Base-by-base conservation (phyloP, 2,797 vertebrate species). In the Podarcis lilfordi region DNA sequence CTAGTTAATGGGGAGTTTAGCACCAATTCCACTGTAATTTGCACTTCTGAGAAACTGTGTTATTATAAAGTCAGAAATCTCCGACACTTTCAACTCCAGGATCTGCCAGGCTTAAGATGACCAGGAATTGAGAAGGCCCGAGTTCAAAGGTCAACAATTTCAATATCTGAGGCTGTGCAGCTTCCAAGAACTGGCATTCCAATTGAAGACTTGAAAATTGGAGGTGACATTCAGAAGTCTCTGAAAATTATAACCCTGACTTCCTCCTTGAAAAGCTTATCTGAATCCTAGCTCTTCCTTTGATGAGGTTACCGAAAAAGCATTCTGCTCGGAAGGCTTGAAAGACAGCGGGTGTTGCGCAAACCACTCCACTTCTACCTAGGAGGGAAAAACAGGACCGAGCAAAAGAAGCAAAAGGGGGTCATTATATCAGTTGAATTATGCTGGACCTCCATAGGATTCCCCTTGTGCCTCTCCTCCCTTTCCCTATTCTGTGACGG, bases 201-300 rank as follows among this genome's bases (percentile, higher is more conserved):
- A n/a, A 95, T 87, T 72, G 93, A 92, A 1, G 89, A 95, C 95
- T 95, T 79, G 95, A 96, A 97, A 97, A 97, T 97, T 97, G 96
- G 97, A 97, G 97, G 96, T 97, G 97, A 97, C 97, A 97, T 97
- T 97, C 97, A 97, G 96, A 95, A 97, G 96, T 96, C 96, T 97
- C 97, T 96, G 97, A 96, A 97, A 97, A 97, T 97, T 97, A 96
- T 97, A 97, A 97, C 96, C 96, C 97, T 92, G 96, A 95, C 96
- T 97, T 96, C 95, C 95, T 96, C 96, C 96, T 96, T 96, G 96
- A 96, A 97, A 97, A 96, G 96, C 97, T 97, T 97, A 97, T 97
- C 96, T 97, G 97, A 97, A 96, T 97, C 96, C 96, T 91, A 95
- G 95, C 96, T 96, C 95, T 96, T 96, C 95, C 97, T 96, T 96